Conservation (phyloP, 1,140 invertebrate genomes). For the Amyelois transitella region DNA sequence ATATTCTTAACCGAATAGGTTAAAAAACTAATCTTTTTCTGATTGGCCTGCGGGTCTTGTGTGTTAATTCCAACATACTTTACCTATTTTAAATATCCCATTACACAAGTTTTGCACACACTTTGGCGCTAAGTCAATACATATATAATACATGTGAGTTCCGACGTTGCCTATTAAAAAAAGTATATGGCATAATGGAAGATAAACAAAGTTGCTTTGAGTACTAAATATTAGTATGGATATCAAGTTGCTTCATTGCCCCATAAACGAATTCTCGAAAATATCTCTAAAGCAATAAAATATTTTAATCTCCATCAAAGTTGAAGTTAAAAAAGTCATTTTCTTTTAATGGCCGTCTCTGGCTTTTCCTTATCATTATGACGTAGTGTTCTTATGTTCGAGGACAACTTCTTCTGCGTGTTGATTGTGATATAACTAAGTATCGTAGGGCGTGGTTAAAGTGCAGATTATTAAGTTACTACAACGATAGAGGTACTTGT, state of each 20-base stretch:
- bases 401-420: conserved; percentile 26
- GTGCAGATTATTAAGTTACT: neutral
- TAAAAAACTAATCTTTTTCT: no score
- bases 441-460: neutral
- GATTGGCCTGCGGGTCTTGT: no score
- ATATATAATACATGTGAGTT: no score
- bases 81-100: no score
- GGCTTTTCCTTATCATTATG: conserved; percentile 32
- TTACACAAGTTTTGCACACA: no score
- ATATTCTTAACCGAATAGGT: no score
- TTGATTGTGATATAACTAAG: conserved; percentile 4
- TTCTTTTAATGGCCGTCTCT: conserved; percentile 15
- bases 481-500: no score
- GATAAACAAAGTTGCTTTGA: no score
- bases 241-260: conserved; percentile 1
- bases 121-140: no score
- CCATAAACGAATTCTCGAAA: conserved; percentile 12
- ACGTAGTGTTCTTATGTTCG: conserved; percentile 15
- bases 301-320: conserved; percentile 16
- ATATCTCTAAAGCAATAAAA: conserved; percentile 20
- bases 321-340: conserved; percentile 16
- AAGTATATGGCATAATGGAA: no score
- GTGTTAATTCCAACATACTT: no score
- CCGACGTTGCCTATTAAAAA: no score
- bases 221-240: neutral